A percentile compares a stretch with the other conserved stretches of the same genome.
Evolutionary conservation across 2,113 vertebrate genomes (phyloP).

Genomic region (Tinamus guttatus): DNA sequence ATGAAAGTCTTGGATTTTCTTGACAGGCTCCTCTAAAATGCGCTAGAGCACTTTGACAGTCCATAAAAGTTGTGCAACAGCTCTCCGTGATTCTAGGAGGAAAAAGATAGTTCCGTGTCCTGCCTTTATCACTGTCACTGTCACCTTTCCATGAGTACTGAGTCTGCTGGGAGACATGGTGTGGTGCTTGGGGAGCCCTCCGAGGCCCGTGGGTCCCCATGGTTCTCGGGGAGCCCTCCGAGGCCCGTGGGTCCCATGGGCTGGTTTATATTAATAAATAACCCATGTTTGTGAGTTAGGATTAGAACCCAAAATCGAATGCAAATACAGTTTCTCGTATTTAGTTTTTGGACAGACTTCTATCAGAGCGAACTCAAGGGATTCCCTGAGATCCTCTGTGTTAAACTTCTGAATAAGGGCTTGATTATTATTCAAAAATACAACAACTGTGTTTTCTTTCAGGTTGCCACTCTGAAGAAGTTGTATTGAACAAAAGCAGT

Average conservation of each 20-base stretch:
- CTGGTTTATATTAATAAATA: neutral
- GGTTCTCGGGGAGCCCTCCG: neutral
- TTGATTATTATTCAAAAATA: neutral
- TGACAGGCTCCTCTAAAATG: neutral
- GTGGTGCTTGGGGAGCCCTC: neutral
- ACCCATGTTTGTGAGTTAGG: neutral
- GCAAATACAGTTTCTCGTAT: neutral
- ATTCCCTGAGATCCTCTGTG: neutral
- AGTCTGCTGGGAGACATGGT: neutral
- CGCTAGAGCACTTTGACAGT: neutral
- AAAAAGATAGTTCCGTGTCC: neutral
- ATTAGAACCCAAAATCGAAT: neutral
- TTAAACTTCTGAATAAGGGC: neutral
- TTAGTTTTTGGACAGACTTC: neutral
- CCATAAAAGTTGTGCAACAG: neutral
- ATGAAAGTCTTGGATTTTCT: neutral
- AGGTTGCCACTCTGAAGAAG: slow-evolving; percentile 41
- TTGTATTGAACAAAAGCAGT: neutral
- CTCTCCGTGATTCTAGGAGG: neutral
- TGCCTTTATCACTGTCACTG: neutral
- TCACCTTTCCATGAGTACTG: neutral
- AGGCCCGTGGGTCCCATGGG: neutral
- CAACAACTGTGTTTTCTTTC: neutral
- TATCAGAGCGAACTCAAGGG: neutral
- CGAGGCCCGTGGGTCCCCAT: neutral